Conservation (phyloP, 30 jellyfish, hydroid and myxozoan species). For the Pseudorhiza aurosa region DNA sequence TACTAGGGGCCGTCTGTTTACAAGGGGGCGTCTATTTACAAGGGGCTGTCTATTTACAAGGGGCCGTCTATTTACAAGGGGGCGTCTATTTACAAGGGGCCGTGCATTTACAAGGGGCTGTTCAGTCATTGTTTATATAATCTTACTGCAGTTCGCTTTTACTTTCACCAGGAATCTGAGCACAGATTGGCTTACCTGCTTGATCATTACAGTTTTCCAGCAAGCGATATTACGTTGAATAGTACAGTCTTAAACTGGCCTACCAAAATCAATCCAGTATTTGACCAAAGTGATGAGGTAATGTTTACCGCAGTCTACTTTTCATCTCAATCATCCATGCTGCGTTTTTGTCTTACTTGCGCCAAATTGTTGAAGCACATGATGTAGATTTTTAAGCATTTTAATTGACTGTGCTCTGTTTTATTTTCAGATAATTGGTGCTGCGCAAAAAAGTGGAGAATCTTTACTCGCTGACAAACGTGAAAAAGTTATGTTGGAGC, state of each 20-base stretch:
- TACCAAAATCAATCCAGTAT: slow-evolving; percentile 78
- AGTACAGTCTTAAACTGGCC: slow-evolving; percentile 96
- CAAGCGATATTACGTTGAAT: slow-evolving; percentile 79
- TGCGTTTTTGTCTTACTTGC: background rate
- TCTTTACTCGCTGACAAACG: slow-evolving; percentile 84
- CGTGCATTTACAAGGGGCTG: too few species aligned
- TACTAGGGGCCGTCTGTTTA: too few species aligned
- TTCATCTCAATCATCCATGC: background rate
- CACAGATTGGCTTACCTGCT: slow-evolving; percentile 87
- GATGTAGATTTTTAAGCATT: background rate
- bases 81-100: too few species aligned
- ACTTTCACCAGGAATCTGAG: slow-evolving; percentile 62
- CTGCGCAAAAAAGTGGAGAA: slow-evolving; percentile 88
- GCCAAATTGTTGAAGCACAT: background rate
- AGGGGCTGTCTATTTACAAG: too few species aligned
- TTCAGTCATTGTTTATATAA: too few species aligned
- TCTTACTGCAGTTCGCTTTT: too few species aligned
- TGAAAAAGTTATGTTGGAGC: slow-evolving; percentile 87
- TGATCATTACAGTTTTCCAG: slow-evolving; percentile 69
- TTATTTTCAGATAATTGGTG: slow-evolving; percentile 81
- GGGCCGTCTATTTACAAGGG: too few species aligned
- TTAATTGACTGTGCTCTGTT: too few species aligned
- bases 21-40: too few species aligned
- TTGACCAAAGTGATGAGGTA: slow-evolving; percentile 96
- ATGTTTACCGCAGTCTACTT: background rate